Evolutionary conservation across 1,140 invertebrate genomes (phyloP), one percentile per base, ranked within the genome.

Genomic region (Drosophila grimshawi): DNA sequence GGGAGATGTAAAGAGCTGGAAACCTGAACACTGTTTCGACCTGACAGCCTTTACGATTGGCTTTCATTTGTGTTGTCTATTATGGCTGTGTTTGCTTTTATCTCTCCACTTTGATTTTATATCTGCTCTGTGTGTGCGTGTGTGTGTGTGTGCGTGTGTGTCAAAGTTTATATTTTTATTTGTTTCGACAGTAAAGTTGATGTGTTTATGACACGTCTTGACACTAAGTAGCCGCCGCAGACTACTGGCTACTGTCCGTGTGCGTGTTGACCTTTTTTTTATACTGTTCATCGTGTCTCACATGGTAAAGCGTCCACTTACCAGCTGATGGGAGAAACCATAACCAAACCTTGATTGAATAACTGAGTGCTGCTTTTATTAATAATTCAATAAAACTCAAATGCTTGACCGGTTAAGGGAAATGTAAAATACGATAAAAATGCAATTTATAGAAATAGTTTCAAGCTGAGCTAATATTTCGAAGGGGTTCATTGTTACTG

Each of bases 151-250:
- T 45, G 59, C 51, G 64, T 78, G 65, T 79, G 68, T 86, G 82
- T 86, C 86, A 85, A 88, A 90, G 86, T 90, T 88, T 88, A 90
- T 88, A 85, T 86, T 89, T 90, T 88, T 88, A 88, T 88, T 89
- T 88, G 80, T 90, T 88, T 90, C 78, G 85, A 90, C 85, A 88
- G 86, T 88, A 90, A 88, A 90, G 60, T 85, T 88, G 85, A 88
- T 88, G 86, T 88, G 86, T 88, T 90, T 90, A 88, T 88, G 85
- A 88, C 83, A 88, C 77, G 77, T 78, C 85, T 85, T 85, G 83
- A 88, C 85, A 88, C 78, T 88, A 88, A 88, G 85, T 88, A 88
- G 85, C 85, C 81, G 85, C 73, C 59, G 70, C 62, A 29, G 80
- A 70, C 59, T 56, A 19, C 8, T 64, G 83, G 55, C 83, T 83